Conservation (phyloP, 1,140 invertebrate genomes). For the Sitophilus oryzae region DNA sequence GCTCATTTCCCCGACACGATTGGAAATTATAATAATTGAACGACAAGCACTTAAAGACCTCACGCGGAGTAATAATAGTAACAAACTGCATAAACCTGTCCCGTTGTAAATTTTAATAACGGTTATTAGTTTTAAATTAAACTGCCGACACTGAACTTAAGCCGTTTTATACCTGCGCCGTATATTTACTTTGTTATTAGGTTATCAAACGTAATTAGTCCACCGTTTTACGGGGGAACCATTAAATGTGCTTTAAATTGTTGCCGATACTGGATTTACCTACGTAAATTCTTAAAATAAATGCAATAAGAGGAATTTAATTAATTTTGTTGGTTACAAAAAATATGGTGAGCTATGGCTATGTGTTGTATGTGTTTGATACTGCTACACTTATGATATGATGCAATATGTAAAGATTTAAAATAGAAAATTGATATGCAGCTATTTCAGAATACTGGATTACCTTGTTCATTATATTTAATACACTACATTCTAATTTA, state of each 20-base stretch:
- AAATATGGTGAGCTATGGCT: too few relatives aligned
- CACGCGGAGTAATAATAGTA: conserved; percentile 13
- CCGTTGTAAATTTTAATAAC: conserved; percentile 12
- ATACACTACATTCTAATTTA: too few relatives aligned
- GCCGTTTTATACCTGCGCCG: conserved; percentile 4
- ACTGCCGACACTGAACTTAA: conserved; percentile 17
- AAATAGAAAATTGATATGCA: too few relatives aligned
- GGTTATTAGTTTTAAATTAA: conserved; percentile 22
- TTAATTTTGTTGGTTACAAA: too few relatives aligned
- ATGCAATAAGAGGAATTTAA: too few relatives aligned
- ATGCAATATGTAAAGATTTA: too few relatives aligned
- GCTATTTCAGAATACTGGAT: too few relatives aligned
- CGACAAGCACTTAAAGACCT: conserved; percentile 11
- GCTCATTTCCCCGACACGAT: too few relatives aligned
- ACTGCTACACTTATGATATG: too few relatives aligned
- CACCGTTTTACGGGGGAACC: conserved; percentile 7
- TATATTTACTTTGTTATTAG: conserved; percentile 17
- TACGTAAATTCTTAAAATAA: too few relatives aligned
- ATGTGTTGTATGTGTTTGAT: too few relatives aligned
- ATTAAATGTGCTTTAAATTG: conserved; percentile 12
- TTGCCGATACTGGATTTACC: conserved; percentile 16
- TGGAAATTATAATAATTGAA: conserved; percentile 14
- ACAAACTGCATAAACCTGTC: conserved; percentile 6
- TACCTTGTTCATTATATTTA: too few relatives aligned
- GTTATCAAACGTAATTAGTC: conserved; percentile 22